Percentiles rank a stretch among this genome's conserved stretches.
Conservation (phyloP, 2,113 vertebrate genomes). For the Oreochromis tanganicae region DNA sequence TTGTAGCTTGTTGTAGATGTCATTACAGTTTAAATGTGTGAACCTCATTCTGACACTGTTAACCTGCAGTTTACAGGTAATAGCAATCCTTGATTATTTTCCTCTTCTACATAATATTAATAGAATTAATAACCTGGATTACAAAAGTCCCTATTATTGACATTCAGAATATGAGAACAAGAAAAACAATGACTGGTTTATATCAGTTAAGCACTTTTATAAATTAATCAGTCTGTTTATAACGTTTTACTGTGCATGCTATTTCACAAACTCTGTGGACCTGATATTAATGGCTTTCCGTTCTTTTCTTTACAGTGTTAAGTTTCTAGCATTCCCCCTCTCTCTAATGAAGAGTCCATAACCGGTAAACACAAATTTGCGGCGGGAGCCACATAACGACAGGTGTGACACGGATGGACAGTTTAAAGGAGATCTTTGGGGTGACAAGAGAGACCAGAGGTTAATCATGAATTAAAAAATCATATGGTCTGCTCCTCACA, state of each 20-base stretch:
- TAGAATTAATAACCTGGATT: neutral
- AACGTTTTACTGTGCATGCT: neutral
- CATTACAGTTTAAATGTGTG: constrained; percentile 35
- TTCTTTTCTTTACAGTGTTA: constrained; percentile 78
- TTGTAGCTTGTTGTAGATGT: constrained; percentile 19
- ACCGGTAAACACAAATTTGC: constrained; percentile 71
- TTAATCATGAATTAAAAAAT: constrained; percentile 54
- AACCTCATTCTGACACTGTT: constrained; percentile 63
- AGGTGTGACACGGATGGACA: constrained; percentile 61
- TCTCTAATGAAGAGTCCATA: constrained; percentile 73
- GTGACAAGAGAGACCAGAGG: constrained; percentile 64
- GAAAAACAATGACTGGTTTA: constrained; percentile 6
- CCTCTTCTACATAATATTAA: constrained; percentile 26
- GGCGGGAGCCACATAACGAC: constrained; percentile 57
- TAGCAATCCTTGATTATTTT: constrained; percentile 50
- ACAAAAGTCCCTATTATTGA: neutral
- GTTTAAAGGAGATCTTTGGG: constrained; percentile 63
- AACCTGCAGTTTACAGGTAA: constrained; percentile 67
- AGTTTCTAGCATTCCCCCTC: constrained; percentile 77
- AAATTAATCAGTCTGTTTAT: neutral
- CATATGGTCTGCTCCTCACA: constrained; percentile 68
- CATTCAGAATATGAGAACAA: neutral
- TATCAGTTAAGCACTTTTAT: neutral
- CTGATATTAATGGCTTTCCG: constrained; percentile 51
- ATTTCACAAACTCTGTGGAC: neutral